phyloP scores from a whole-genome alignment of 1,140 invertebrate species.

The roundworm (Caenorhabditis elegans) region DNA sequence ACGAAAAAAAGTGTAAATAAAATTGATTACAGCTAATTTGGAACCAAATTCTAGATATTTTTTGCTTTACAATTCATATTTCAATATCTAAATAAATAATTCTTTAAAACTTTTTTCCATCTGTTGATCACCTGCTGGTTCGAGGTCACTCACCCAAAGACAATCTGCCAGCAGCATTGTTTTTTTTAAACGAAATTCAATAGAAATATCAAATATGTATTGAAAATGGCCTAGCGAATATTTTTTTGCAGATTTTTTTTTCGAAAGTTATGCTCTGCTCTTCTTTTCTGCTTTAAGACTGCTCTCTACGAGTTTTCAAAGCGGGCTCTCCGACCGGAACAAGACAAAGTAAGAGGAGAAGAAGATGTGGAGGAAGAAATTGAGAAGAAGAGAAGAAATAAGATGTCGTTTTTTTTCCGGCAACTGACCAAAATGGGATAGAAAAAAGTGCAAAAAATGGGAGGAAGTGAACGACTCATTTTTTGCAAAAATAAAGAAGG shows the following conservation, averaged over 20 bases:
- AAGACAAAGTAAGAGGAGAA: not conserved
- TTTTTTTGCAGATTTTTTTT: no score
- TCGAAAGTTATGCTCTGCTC: no score
- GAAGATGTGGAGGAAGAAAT: not conserved
- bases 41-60: no score
- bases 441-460: not conserved
- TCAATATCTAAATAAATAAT: no score
- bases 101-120: not conserved
- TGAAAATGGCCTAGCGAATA: no score
- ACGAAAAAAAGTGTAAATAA: no score
- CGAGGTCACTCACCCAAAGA: not conserved
- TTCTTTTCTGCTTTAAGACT: no score
- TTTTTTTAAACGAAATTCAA: not conserved
- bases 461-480: no score
- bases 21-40: no score
- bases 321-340: not conserved
- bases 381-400: not conserved
- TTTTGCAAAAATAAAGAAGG: no score
- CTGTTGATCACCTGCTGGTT: not conserved
- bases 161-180: not conserved
- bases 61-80: no score
- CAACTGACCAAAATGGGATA: not conserved
- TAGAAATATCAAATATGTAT: not conserved
- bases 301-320: no score
- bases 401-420: not conserved